Evolutionary conservation across 2,797 vertebrate species (phyloP).

Genomic region (Cyclopterus lumpus): DNA sequence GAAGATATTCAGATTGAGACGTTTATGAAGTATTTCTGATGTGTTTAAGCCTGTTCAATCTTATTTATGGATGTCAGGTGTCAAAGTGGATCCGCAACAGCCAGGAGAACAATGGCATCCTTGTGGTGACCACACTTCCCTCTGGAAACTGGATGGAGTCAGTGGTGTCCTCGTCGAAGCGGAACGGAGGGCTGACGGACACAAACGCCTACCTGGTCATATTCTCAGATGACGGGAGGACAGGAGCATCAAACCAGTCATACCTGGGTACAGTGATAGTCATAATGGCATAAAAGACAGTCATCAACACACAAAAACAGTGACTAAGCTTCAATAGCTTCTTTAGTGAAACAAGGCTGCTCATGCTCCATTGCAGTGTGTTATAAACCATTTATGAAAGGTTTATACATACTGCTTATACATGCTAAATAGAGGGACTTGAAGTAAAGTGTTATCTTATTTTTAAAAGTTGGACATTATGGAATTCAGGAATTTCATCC

Average conservation of each 20-base stretch:
- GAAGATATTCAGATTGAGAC: not conserved
- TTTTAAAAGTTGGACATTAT: not conserved
- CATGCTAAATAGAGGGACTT: not conserved
- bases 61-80: constrained; percentile 67
- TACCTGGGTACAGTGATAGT: constrained; percentile 57
- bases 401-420: not conserved
- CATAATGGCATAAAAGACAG: too few relatives aligned
- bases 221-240: constrained; percentile 84
- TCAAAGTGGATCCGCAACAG: constrained; percentile 85
- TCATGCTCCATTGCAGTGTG: not conserved
- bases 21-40: not conserved
- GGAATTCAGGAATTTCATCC: not conserved
- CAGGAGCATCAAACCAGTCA: constrained; percentile 58
- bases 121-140: constrained; percentile 77
- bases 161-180: constrained; percentile 46
- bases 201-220: constrained; percentile 85
- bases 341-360: too few relatives aligned
- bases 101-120: constrained; percentile 80
- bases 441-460: not conserved
- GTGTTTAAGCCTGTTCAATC: not conserved
- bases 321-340: too few relatives aligned
- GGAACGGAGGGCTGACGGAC: constrained; percentile 45
- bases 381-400: not conserved
- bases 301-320: too few relatives aligned
- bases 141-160: constrained; percentile 74